phyloP scores from a whole-genome alignment of 2,888 invertebrate species.

The Scaptodrosophila latifasciaeformis region DNA sequence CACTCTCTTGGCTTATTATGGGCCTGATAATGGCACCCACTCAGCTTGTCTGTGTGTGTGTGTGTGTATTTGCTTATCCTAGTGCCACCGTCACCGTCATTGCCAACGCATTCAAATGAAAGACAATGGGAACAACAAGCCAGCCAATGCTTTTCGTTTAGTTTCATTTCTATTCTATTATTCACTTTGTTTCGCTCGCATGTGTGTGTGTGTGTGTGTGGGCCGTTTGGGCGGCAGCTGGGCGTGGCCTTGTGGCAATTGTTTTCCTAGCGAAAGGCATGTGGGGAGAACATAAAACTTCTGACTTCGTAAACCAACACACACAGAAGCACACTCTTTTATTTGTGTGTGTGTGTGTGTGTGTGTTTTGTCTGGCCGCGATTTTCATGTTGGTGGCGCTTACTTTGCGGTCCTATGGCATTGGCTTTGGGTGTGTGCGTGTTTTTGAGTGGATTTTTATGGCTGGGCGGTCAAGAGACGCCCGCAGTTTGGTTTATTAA shows the following conservation, averaged over 20 bases:
- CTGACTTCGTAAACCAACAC: no score
- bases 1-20: neutral
- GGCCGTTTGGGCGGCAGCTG: slow-evolving; percentile 5
- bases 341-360: neutral
- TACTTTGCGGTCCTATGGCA: no score
- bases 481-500: slow-evolving; percentile 16
- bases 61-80: neutral
- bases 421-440: no score
- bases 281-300: no score
- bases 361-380: no score
- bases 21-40: neutral
- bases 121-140: slow-evolving; percentile 8
- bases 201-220: slow-evolving; percentile 11
- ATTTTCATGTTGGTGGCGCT: no score
- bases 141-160: neutral
- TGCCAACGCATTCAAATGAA: no score
- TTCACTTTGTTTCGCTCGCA: slow-evolving; percentile 29
- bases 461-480: no score
- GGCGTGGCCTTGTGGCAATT: slow-evolving; percentile 28
- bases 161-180: slow-evolving; percentile 8
- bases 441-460: no score
- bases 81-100: slow-evolving; percentile 1
- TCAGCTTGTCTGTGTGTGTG: neutral
- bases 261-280: slow-evolving; percentile 6
- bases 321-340: no score